Evolutionary conservation across 53 echinoderm and acorn worm species (phyloP), one percentile per base, ranked within the genome.

Genomic region (Paracentrotus lividus): DNA sequence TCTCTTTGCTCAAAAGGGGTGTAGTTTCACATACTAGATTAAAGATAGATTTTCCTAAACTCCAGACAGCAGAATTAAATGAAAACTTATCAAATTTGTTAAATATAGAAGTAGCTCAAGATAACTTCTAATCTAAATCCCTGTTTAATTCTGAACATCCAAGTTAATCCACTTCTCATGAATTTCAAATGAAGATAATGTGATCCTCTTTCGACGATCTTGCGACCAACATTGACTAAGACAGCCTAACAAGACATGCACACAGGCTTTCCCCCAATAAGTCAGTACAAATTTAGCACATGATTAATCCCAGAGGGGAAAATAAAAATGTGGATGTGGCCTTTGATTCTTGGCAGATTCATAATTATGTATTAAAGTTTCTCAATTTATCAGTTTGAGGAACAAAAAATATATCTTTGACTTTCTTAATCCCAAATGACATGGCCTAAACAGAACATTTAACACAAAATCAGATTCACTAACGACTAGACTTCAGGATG

Each of bases 81-180:
- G 13, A 10, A 27, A 64, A 64, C 64, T 64, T 31, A 64, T 64
- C 29, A 64, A 6, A 10, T 1, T 64, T 2, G 27, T 29, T 64
- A 72, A 5, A 21, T 40, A 69, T 31, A 38, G 72, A 40, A 10
- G 5, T n/a, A 4, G 72, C 81, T 27, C n/a, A 81, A 47, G n/a
- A 81, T 81, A 45, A 47, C 81, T n/a, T 45, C 81, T 44, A 26
- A 47, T 47, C 47, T 81, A 47, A 81, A 49, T 81, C 81, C 47
- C 20, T 81, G 23, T 13, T 27, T 81, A 44, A 81, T 81, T 47
- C 26, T n/a, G 10, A 45, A 45, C 45, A 81, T 81, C 81, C 47
- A 24, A 47, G 81, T 43, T 21, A 21, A 7, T 42, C 21, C 7
- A 8, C 23, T 47, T 81, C 81, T 81, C 81, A 45, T 47, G 9